Percentiles rank a stretch among this genome's conserved stretches.
These are phyloP conservation scores for Oryzias curvinotus DNA, from an alignment of 2,113 vertebrate species.

Conservation along the genomic window DNA sequence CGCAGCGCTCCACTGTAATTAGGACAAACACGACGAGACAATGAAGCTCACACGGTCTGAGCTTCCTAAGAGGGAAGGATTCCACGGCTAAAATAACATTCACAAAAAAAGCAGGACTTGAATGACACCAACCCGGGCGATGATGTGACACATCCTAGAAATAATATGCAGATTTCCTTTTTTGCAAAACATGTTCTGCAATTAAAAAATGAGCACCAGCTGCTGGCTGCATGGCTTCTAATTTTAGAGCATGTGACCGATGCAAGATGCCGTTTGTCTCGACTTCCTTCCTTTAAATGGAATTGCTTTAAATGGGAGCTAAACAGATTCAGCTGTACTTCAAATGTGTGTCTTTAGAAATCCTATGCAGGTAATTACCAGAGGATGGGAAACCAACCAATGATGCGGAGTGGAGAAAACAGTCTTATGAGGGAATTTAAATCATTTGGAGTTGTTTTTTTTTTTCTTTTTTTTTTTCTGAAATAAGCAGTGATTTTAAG, in stretches of 20 bases:
- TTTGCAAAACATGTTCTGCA: slow-evolving; percentile 1
- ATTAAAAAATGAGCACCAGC: slow-evolving; percentile 23
- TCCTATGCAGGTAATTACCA: slow-evolving; percentile 23
- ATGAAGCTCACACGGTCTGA: slow-evolving; percentile 22
- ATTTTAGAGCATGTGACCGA: slow-evolving; percentile 8
- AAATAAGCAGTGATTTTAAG: too few relatives aligned
- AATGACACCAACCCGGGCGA: slow-evolving; percentile 30
- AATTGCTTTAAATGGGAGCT: slow-evolving; percentile 26
- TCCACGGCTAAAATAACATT: slow-evolving; percentile 34
- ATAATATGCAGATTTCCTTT: slow-evolving; percentile 21
- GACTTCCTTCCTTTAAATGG: not conserved
- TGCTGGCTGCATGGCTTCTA: slow-evolving; percentile 18
- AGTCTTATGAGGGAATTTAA: too few relatives aligned
- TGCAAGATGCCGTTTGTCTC: not conserved
- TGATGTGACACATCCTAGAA: slow-evolving; percentile 17
- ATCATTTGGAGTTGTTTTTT: too few relatives aligned
- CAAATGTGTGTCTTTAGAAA: slow-evolving; percentile 16
- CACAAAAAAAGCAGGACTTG: slow-evolving; percentile 24
- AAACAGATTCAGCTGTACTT: slow-evolving; percentile 10
- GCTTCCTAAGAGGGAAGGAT: slow-evolving; percentile 32
- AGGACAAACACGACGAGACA: slow-evolving; percentile 45
- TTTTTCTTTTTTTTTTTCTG: too few relatives aligned
- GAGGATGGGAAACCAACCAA: slow-evolving; percentile 23
- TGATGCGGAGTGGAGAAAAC: not conserved
- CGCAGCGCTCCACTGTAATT: slow-evolving; percentile 43